Evolutionary conservation across 2,113 vertebrate genomes (phyloP).

Genomic region (Penelope pileata): DNA sequence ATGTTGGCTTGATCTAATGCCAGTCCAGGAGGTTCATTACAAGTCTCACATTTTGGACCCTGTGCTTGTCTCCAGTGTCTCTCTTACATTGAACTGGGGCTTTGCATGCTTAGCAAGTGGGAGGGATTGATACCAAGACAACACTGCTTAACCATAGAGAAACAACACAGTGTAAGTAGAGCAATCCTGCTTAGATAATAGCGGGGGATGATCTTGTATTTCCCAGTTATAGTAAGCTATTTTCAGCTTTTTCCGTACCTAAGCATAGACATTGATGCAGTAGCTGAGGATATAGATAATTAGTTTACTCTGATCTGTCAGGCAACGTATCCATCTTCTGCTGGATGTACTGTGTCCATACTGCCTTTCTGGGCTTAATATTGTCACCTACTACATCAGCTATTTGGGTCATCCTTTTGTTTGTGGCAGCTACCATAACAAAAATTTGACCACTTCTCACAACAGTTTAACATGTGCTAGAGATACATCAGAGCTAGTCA

Average conservation of each 20-base stretch:
- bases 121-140: neutral
- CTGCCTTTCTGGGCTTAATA: neutral
- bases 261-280: neutral
- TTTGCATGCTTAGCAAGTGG: neutral
- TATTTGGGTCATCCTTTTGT: neutral
- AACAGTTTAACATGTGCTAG: neutral
- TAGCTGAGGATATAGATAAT: neutral
- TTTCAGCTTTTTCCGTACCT: neutral
- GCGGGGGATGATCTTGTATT: neutral
- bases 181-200: neutral
- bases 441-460: neutral
- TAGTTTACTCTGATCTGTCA: neutral
- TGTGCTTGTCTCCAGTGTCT: neutral
- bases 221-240: neutral
- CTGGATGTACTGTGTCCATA: neutral
- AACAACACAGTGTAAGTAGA: neutral
- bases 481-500: neutral
- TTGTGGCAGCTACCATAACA: neutral
- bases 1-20: neutral
- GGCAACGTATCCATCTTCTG: neutral
- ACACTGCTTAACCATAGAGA: neutral
- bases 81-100: neutral
- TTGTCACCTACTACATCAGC: neutral
- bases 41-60: neutral
- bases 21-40: neutral